Evolutionary conservation across 2,888 invertebrate genomes (phyloP).

Genomic region (Noctua comes): DNA sequence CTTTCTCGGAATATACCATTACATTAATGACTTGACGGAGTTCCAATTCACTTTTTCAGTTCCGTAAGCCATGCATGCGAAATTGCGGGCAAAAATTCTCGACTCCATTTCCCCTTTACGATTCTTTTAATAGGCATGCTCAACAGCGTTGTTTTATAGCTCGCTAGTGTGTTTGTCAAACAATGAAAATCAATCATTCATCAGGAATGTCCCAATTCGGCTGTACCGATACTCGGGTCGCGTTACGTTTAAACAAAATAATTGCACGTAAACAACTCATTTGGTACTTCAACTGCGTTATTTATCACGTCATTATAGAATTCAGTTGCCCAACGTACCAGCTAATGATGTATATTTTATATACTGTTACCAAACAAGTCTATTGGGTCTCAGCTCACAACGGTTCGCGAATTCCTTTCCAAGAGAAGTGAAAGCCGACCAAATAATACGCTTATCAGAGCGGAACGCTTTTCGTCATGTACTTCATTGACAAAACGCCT

Average conservation of each 20-base stretch:
- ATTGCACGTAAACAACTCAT: slow-evolving; percentile 57
- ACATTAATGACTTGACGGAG: slow-evolving; percentile 43
- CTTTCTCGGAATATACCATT: slow-evolving; percentile 54
- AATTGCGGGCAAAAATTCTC: slow-evolving; percentile 46
- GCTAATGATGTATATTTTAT: slow-evolving; percentile 68
- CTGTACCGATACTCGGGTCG: slow-evolving; percentile 47
- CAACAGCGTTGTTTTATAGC: slow-evolving; percentile 49
- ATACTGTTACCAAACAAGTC: slow-evolving; percentile 74
- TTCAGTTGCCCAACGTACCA: slow-evolving; percentile 54
- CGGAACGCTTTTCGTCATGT: slow-evolving; percentile 75
- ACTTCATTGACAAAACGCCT: slow-evolving; percentile 73
- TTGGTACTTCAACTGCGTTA: slow-evolving; percentile 43
- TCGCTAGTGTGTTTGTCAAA: slow-evolving; percentile 57
- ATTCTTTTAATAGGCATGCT: slow-evolving; percentile 52
- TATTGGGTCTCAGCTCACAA: slow-evolving; percentile 65
- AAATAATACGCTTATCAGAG: slow-evolving; percentile 85
- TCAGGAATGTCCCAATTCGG: slow-evolving; percentile 56
- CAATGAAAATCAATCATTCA: slow-evolving; percentile 60
- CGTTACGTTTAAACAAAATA: slow-evolving; percentile 56
- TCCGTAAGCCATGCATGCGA: slow-evolving; percentile 53
- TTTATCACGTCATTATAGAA: slow-evolving; percentile 49
- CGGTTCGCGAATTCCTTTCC: slow-evolving; percentile 79
- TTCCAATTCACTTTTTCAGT: slow-evolving; percentile 54
- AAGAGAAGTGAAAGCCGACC: slow-evolving; percentile 84
- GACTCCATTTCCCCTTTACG: slow-evolving; percentile 39